Percentiles rank a stretch among this genome's conserved stretches.
phyloP scores from a whole-genome alignment of 2,797 vertebrate species.

The Mormyrus hasselquistii region DNA sequence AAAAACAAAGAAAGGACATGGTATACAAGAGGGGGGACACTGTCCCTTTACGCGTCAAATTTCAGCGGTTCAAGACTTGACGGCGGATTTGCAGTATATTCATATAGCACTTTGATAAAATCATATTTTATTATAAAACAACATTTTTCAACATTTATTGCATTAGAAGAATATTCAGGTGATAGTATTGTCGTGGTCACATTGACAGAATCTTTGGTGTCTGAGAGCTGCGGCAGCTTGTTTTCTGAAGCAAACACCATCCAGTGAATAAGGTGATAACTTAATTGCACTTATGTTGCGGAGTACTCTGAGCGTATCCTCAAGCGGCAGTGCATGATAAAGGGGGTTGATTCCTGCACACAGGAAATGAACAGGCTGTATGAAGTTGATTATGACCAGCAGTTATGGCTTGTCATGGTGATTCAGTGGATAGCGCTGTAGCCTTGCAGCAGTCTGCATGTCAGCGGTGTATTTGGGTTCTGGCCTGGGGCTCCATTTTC shows the following conservation, averaged over 20 bases:
- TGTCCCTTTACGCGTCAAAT: not conserved
- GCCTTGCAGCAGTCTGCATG: not conserved
- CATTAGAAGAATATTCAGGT: not conserved
- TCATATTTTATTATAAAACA: not conserved
- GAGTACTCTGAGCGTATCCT: not conserved
- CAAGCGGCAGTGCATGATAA: not conserved
- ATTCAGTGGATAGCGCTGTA: not conserved
- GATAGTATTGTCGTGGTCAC: not conserved
- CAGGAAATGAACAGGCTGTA: not conserved
- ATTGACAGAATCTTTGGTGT: not conserved
- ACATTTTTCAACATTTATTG: not conserved
- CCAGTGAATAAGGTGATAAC: not conserved
- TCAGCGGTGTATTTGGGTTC: not conserved
- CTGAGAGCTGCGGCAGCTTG: not conserved
- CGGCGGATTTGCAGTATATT: too few relatives aligned
- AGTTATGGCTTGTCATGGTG: not conserved
- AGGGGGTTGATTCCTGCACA: not conserved
- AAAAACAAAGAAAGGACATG: not conserved
- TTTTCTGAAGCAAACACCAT: not conserved
- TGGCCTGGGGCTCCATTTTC: not conserved
- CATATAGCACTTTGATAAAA: too few relatives aligned
- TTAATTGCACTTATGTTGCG: not conserved
- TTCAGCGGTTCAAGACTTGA: not conserved
- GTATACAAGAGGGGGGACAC: too few relatives aligned
- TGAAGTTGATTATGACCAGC: not conserved